These are phyloP conservation scores for Aplidium turbinatum DNA, from an alignment of 23 tunicate species.

Conservation along the genomic window DNA sequence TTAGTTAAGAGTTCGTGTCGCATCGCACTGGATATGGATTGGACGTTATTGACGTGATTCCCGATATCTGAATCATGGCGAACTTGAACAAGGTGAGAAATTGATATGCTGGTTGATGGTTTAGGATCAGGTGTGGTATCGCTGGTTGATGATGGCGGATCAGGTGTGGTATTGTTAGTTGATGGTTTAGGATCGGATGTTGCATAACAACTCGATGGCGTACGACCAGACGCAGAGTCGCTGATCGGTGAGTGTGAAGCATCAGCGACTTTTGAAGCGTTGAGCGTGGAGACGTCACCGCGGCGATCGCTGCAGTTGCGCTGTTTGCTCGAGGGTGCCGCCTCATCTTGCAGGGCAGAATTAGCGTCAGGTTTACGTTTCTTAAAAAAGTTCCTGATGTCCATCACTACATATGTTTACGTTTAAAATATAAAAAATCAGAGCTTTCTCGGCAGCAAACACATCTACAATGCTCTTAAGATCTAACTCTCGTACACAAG, in stretches of 20 bases:
- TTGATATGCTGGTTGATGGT: slow-evolving; percentile 3
- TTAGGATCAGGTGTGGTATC: not conserved
- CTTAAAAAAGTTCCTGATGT: slow-evolving; percentile 22
- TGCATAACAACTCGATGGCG: too few species aligned
- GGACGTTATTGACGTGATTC: slow-evolving; percentile 5
- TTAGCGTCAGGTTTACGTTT: slow-evolving; percentile 15
- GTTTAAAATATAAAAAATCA: too few species aligned
- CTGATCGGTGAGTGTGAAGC: slow-evolving; percentile 17
- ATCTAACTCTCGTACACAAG: too few species aligned
- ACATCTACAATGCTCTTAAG: too few species aligned
- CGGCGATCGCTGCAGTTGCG: slow-evolving; percentile 22
- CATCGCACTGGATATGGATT: slow-evolving; percentile 8
- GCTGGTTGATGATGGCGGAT: too few species aligned
- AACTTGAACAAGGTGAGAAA: not conserved
- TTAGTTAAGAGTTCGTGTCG: not conserved
- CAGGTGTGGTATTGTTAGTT: too few species aligned
- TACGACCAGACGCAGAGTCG: not conserved
- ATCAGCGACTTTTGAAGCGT: slow-evolving; percentile 14
- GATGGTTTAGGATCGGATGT: too few species aligned
- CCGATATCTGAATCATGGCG: slow-evolving; percentile 5
- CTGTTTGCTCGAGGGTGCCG: slow-evolving; percentile 25
- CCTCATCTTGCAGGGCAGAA: not conserved
- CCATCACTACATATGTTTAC: not conserved
- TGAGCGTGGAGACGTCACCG: slow-evolving; percentile 22
- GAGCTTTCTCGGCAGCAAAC: too few species aligned